Evolutionary conservation across 2,113 vertebrate genomes (phyloP).

Genomic region (Nannospalax galili): DNA sequence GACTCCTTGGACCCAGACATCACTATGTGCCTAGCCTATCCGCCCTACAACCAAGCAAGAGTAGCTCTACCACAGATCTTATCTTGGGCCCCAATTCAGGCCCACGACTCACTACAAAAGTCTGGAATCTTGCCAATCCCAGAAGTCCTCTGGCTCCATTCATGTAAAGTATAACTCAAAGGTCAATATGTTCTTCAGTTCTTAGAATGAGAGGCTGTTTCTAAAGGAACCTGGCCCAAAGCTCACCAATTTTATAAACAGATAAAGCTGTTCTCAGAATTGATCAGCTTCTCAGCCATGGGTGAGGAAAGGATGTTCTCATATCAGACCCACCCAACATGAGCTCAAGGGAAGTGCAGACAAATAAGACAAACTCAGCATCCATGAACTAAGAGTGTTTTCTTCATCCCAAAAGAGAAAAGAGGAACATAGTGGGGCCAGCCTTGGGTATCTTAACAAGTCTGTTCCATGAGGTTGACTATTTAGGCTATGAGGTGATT

Average conservation of each 20-base stretch:
- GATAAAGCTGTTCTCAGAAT: constrained; percentile 11
- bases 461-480: neutral
- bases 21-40: neutral
- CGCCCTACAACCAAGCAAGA: neutral
- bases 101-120: neutral
- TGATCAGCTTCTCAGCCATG: neutral
- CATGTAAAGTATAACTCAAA: neutral
- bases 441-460: neutral
- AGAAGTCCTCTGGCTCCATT: neutral
- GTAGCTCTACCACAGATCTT: neutral
- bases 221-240: constrained; percentile 39
- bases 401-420: neutral
- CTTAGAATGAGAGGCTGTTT: constrained; percentile 38
- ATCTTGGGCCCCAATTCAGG: neutral
- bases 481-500: neutral
- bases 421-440: neutral
- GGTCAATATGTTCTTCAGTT: neutral
- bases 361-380: neutral
- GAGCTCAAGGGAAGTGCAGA: constrained; percentile 41
- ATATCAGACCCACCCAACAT: constrained; percentile 35
- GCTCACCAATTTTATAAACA: constrained; percentile 50
- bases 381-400: neutral
- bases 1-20: neutral
- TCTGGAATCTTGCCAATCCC: neutral
- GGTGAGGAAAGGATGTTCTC: constrained; percentile 14